Conservation (phyloP, 64 coral and sea anemone genomes). For the Hydrozoanthus tunicans region DNA sequence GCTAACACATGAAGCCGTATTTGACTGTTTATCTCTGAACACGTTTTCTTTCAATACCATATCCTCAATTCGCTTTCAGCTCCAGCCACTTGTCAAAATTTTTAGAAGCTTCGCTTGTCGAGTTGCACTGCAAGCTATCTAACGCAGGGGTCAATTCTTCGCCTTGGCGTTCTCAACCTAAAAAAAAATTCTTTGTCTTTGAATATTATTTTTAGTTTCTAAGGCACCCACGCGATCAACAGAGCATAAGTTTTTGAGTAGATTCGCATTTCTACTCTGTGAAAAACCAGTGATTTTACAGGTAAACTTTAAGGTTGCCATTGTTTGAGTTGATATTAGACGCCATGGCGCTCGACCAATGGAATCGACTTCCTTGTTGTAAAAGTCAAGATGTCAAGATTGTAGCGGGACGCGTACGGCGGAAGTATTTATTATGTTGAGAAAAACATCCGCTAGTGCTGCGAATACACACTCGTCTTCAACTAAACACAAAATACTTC, state of each 20-base stretch:
- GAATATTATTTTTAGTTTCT: neutral
- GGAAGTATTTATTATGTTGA: constrained; percentile 15
- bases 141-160: too few relatives aligned
- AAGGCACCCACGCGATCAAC: neutral
- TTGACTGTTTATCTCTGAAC: too few relatives aligned
- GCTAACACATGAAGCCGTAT: too few relatives aligned
- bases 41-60: too few relatives aligned
- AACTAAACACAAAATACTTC: neutral
- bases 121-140: too few relatives aligned
- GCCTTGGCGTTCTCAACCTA: too few relatives aligned
- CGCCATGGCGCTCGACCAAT: neutral
- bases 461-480: constrained; percentile 8
- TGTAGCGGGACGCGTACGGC: neutral
- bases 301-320: neutral
- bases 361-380: constrained; percentile 38
- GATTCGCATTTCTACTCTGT: neutral
- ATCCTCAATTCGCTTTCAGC: too few relatives aligned
- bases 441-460: constrained; percentile 48
- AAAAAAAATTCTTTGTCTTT: too few relatives aligned
- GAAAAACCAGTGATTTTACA: constrained; percentile 50
- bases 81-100: too few relatives aligned
- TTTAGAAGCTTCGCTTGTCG: too few relatives aligned
- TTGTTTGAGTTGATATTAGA: constrained; percentile 23
- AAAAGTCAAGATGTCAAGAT: constrained; percentile 32
- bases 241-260: neutral